These are phyloP conservation scores for Fopius arisanus DNA, from an alignment of 1,140 invertebrate species.

Conservation along the genomic window DNA sequence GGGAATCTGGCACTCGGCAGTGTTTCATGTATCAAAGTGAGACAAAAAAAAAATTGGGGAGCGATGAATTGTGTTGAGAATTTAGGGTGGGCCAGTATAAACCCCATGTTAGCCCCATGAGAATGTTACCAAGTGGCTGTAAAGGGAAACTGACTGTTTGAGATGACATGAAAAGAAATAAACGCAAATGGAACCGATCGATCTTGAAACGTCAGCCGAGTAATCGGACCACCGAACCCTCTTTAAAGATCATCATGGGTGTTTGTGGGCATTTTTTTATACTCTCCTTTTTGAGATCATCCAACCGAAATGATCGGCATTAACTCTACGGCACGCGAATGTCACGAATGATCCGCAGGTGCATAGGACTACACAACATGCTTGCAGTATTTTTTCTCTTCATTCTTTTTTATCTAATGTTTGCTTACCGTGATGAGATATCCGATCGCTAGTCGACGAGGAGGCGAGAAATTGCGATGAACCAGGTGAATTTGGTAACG, in stretches of 20 bases:
- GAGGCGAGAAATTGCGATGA: slow-evolving; percentile 39
- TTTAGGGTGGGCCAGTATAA: not conserved
- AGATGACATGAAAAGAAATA: slow-evolving; percentile 7
- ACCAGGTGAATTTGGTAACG: slow-evolving; percentile 37
- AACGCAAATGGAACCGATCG: slow-evolving; percentile 10
- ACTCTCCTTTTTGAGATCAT: slow-evolving; percentile 6
- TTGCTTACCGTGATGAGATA: slow-evolving; percentile 51
- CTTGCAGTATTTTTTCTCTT: not conserved
- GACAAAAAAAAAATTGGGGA: slow-evolving; percentile 15
- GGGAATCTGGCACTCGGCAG: slow-evolving; percentile 47
- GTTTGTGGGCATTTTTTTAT: slow-evolving; percentile 7
- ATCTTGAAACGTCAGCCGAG: slow-evolving; percentile 12
- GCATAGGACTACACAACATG: not conserved
- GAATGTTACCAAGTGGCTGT: slow-evolving; percentile 48
- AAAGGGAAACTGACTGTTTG: not conserved
- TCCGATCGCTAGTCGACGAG: slow-evolving; percentile 35
- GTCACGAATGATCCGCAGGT: not conserved
- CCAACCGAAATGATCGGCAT: slow-evolving; percentile 21
- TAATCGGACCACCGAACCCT: slow-evolving; percentile 10
- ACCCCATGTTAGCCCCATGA: slow-evolving; percentile 45
- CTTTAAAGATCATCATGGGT: not conserved
- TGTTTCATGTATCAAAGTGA: not conserved
- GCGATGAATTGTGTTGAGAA: slow-evolving; percentile 21
- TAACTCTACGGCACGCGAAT: slow-evolving; percentile 22
- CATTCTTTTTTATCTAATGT: not conserved